Conservation (phyloP, 2,888 invertebrate species). For the Mantis religiosa region DNA sequence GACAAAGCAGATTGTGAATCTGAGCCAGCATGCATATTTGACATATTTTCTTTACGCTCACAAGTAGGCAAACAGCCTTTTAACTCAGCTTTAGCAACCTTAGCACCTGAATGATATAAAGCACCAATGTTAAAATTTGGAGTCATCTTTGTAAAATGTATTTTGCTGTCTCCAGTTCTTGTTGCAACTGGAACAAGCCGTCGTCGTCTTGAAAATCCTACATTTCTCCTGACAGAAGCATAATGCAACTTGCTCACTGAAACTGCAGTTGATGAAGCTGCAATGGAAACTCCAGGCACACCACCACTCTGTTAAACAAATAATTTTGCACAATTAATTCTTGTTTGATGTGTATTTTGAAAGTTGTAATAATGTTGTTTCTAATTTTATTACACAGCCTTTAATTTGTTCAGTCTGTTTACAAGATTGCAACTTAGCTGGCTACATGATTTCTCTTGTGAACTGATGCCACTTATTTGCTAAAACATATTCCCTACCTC, state of each 20-base stretch:
- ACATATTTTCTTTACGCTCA: conserved; percentile 27
- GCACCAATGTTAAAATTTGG: background rate
- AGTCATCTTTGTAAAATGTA: background rate
- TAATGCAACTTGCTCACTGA: background rate
- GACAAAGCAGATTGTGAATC: background rate
- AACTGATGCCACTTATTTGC: too few relatives aligned
- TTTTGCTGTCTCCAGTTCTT: background rate
- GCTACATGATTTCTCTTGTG: too few relatives aligned
- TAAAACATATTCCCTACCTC: too few relatives aligned
- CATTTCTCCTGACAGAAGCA: background rate
- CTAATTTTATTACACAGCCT: too few relatives aligned
- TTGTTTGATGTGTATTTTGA: too few relatives aligned
- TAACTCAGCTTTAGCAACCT: background rate
- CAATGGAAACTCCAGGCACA: background rate
- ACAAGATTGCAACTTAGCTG: too few relatives aligned
- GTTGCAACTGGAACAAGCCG: background rate
- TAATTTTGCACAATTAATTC: background rate
- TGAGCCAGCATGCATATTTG: conserved; percentile 2
- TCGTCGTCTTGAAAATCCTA: background rate
- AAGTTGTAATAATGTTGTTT: too few relatives aligned
- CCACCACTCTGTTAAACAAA: conserved; percentile 17
- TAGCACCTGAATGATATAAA: background rate
- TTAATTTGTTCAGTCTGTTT: too few relatives aligned
- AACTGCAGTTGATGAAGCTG: background rate
- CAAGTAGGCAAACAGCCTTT: background rate